Evolutionary conservation across 1,140 invertebrate species (phyloP), one percentile per base, ranked within the genome.

Genomic region (Gryon sp.): DNA sequence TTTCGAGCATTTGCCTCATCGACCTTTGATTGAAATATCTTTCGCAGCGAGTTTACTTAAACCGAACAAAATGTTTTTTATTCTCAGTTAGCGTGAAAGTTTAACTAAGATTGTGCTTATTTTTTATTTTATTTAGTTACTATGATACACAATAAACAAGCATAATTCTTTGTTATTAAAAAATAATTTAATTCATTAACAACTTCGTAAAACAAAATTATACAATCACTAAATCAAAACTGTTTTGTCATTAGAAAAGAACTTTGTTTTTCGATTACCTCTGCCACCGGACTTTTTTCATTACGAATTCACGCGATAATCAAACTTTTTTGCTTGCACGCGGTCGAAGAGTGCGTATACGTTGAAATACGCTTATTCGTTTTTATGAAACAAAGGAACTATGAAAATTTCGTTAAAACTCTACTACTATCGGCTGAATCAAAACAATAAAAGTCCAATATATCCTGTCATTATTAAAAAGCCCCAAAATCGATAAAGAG

Each of bases 11-110:
- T 48, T n/a, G n/a, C n/a, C n/a, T 55, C 30, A 36, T 55, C 32
- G 11, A 26, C 24, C 57, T 19, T 53, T 70, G 30, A 52, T 62
- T 34, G 48, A 53, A 26, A 68, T 73, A 60, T 73, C 60, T 79
- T 73, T 78, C 72, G 28, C 75, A 66, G 78, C 57, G 65, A 79
- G 52, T 78, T 83, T 74, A 78, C 76, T 80, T 78, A 16, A 43
- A 63, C 18, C 7, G 11, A 26, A n/a, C n/a, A n/a, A n/a, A 43
- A 62, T 18, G 40, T 48, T 60, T n/a, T n/a, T n/a, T n/a, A n/a
- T n/a, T n/a, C n/a, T n/a, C n/a, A n/a, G n/a, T n/a, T n/a, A n/a
- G n/a, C n/a, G n/a, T n/a, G n/a, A n/a, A n/a, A n/a, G n/a, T n/a
- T n/a, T n/a, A n/a, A n/a, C n/a, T n/a, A n/a, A n/a, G n/a, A n/a